A percentile compares a stretch with the other conserved stretches of the same genome.
Evolutionary conservation across 2,888 invertebrate species (phyloP).

Genomic region (Hirtodrosophila alboralis): DNA sequence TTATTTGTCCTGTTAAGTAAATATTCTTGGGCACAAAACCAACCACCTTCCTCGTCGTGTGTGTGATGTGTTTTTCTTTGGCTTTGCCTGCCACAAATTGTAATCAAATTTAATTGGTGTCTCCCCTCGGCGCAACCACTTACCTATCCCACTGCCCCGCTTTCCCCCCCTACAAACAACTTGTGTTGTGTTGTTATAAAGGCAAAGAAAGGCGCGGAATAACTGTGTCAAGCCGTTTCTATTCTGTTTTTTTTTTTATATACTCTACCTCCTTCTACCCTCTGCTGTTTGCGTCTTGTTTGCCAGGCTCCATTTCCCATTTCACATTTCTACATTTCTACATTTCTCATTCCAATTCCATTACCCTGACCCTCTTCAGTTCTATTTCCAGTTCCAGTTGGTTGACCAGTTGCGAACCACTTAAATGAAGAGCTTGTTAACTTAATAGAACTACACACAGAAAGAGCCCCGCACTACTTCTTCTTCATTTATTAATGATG

Average conservation of each 20-base stretch:
- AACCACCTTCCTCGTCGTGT: neutral
- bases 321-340: too few relatives aligned
- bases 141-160: too few relatives aligned
- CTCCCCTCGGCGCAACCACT: neutral
- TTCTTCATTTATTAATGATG: slow-evolving; percentile 59
- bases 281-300: slow-evolving; percentile 14
- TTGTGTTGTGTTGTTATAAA: neutral
- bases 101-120: slow-evolving; percentile 77
- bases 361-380: neutral
- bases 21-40: slow-evolving; percentile 44
- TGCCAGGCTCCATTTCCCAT: slow-evolving; percentile 18
- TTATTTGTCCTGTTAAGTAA: slow-evolving; percentile 51
- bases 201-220: slow-evolving; percentile 49
- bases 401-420: slow-evolving; percentile 59
- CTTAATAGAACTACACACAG: slow-evolving; percentile 66
- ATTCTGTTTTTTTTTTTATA: slow-evolving; percentile 1
- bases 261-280: neutral
- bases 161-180: neutral
- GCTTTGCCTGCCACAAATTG: slow-evolving; percentile 56
- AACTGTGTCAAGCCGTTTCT: slow-evolving; percentile 45
- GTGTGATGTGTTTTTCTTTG: slow-evolving; percentile 24
- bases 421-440: slow-evolving; percentile 78
- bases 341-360: neutral
- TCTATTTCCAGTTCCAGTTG: slow-evolving; percentile 6
- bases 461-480: slow-evolving; percentile 18